phyloP scores from a whole-genome alignment of 1,140 invertebrate genomes.

The Tyrophagus putrescentiae region DNA sequence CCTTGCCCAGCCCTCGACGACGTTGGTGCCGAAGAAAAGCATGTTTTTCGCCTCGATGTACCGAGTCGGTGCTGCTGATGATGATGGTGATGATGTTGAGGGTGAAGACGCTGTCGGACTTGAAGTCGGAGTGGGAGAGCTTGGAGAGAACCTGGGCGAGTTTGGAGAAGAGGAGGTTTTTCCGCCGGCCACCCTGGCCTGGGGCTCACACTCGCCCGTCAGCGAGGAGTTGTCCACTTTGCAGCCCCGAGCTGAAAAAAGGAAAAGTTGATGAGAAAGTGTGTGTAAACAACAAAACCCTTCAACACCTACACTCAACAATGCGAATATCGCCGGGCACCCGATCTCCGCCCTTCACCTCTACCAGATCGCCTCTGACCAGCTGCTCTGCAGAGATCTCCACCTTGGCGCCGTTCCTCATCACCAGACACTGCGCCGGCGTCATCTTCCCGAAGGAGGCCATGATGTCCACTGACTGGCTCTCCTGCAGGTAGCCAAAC shows the following conservation, averaged over 20 bases:
- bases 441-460: slow-evolving; percentile 29
- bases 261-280: too few relatives aligned
- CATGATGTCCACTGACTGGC: slow-evolving; percentile 30
- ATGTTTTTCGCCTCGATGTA: slow-evolving; percentile 54
- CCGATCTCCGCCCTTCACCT: slow-evolving; percentile 61
- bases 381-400: background rate
- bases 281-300: too few relatives aligned
- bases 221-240: slow-evolving; percentile 60
- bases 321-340: slow-evolving; percentile 69
- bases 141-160: too few relatives aligned
- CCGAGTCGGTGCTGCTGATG: too few relatives aligned
- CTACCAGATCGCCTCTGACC: slow-evolving; percentile 58
- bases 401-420: background rate
- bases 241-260: slow-evolving; percentile 47
- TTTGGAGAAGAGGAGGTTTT: slow-evolving; percentile 49
- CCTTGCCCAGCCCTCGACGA: slow-evolving; percentile 51
- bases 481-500: slow-evolving; percentile 35
- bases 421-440: slow-evolving; percentile 36
- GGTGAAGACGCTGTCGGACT: slow-evolving; percentile 49
- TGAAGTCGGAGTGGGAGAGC: too few relatives aligned
- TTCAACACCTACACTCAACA: slow-evolving; percentile 42
- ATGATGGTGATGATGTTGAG: too few relatives aligned
- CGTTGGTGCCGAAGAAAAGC: slow-evolving; percentile 54
- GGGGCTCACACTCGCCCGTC: slow-evolving; percentile 56
- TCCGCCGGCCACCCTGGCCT: slow-evolving; percentile 43